Percentiles rank a stretch among this genome's conserved stretches.
These are phyloP conservation scores for Aphrophora alni DNA, from an alignment of 2,888 invertebrate genomes.

Conservation along the genomic window DNA sequence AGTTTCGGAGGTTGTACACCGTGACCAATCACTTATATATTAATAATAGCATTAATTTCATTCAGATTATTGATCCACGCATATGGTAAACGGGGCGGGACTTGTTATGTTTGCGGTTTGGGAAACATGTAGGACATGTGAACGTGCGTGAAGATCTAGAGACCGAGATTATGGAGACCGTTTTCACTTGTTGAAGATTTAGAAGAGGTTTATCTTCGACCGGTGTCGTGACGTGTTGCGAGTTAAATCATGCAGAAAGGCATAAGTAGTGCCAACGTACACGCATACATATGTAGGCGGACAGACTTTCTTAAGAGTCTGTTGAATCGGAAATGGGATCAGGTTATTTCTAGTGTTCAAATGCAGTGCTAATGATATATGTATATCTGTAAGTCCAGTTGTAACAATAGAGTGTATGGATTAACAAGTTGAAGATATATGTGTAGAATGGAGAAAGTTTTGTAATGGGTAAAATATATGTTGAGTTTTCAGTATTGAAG, in stretches of 20 bases:
- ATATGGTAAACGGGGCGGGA: background rate
- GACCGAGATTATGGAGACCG: background rate
- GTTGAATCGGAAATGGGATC: background rate
- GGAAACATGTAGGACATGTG: conserved; percentile 2
- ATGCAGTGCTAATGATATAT: too few species aligned
- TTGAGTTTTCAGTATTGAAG: too few species aligned
- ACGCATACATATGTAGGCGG: background rate
- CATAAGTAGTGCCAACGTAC: background rate
- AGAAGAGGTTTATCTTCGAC: background rate
- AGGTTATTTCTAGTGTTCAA: too few species aligned
- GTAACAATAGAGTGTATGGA: too few species aligned
- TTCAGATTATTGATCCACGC: background rate
- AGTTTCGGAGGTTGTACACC: background rate
- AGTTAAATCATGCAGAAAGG: background rate
- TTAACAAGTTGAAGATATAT: too few species aligned
- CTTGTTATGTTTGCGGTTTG: background rate
- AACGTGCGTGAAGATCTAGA: background rate
- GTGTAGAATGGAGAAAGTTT: too few species aligned
- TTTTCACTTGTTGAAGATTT: background rate
- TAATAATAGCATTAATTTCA: background rate
- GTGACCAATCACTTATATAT: background rate
- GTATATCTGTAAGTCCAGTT: too few species aligned
- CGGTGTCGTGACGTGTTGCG: background rate
- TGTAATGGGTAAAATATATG: too few species aligned
- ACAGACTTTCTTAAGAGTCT: background rate